Base-by-base conservation (phyloP, 2,888 invertebrate species). In the Perdita meconis region DNA sequence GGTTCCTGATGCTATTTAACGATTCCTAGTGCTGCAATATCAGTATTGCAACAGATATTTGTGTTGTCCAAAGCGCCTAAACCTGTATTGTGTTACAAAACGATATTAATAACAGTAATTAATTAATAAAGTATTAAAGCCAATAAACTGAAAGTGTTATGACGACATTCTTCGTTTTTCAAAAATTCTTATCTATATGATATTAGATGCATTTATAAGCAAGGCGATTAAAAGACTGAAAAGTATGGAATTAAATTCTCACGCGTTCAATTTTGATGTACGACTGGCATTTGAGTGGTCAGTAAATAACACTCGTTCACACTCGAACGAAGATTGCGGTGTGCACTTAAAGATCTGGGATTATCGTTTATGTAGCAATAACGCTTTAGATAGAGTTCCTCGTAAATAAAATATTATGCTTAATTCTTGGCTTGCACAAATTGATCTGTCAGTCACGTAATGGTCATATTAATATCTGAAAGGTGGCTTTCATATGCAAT, bases 321-420 rank as follows among this genome's bases (percentile, higher is more conserved):
- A 36, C 30, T 59, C 26, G 36, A 2, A 40, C 1, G 40, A 38
- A n/a, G 19, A 47, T 47, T 50, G 47, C 59, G 5, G 47, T 44
- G 19, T 26, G 16, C 13, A 36, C 26, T 59, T 59, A 59, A 67
- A 67, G 67, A 50, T 36, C 66, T 59, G 13, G 50, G 50, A 67
- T 67, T 59, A 19, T 26, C 67, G 59, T 67, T 67, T 50, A 50
- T 59, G 67, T 38, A 50, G 67, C 59, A 67, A 59, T 59, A 66
- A 57, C 61, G 22, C 51, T 22, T 51, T 24, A 8, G 0, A 26
- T 8, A 13, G 47, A 13, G 36, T 5, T 38, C 26, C 10, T 19
- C 13, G 16, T 16, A n/a, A 16, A 38, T 67, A 51, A 66, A 72
- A 67, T 72, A 66, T 55, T 40, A 47, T 47, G 36, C 38, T 38